phyloP scores from a whole-genome alignment of 2,888 invertebrate genomes.

The Cabera pusaria region DNA sequence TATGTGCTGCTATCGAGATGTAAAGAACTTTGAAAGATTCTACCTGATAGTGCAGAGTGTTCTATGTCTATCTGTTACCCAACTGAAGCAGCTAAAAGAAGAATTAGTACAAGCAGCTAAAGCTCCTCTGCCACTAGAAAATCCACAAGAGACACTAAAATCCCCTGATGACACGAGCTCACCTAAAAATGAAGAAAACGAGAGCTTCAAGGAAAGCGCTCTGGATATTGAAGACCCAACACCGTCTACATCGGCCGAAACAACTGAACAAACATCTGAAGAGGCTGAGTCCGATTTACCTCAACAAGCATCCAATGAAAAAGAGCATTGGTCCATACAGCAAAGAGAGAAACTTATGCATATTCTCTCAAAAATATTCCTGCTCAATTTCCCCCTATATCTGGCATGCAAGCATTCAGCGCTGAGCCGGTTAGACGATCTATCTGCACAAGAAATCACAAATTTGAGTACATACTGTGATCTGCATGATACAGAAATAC shows the following conservation, averaged over 20 bases:
- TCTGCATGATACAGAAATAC: constrained; percentile 96
- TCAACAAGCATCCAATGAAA: constrained; percentile 27
- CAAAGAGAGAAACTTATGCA: constrained; percentile 95
- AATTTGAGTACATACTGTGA: constrained; percentile 93
- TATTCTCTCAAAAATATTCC: constrained; percentile 93
- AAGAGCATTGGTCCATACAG: constrained; percentile 88
- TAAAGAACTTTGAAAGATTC: constrained; percentile 95
- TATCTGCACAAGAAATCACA: constrained; percentile 92
- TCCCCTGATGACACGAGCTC: constrained; percentile 37
- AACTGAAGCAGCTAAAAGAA: constrained; percentile 89
- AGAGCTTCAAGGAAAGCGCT: constrained; percentile 40
- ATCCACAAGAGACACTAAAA: constrained; percentile 53
- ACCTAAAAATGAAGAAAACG: constrained; percentile 45
- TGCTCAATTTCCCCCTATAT: constrained; percentile 94
- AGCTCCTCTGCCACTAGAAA: constrained; percentile 47
- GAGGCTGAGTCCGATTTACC: constrained; percentile 32
- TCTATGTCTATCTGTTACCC: constrained; percentile 91
- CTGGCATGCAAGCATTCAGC: constrained; percentile 94
- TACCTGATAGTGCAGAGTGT: constrained; percentile 94
- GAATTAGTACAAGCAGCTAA: constrained; percentile 74
- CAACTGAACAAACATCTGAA: constrained; percentile 40
- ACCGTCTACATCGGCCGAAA: constrained; percentile 47
- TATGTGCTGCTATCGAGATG: constrained; percentile 96
- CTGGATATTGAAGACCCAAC: constrained; percentile 43
- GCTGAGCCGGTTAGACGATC: constrained; percentile 90